A percentile compares a stretch with the other conserved stretches of the same genome.
Conservation (phyloP, 2,797 vertebrate species). For the Acridotheres tristis region DNA sequence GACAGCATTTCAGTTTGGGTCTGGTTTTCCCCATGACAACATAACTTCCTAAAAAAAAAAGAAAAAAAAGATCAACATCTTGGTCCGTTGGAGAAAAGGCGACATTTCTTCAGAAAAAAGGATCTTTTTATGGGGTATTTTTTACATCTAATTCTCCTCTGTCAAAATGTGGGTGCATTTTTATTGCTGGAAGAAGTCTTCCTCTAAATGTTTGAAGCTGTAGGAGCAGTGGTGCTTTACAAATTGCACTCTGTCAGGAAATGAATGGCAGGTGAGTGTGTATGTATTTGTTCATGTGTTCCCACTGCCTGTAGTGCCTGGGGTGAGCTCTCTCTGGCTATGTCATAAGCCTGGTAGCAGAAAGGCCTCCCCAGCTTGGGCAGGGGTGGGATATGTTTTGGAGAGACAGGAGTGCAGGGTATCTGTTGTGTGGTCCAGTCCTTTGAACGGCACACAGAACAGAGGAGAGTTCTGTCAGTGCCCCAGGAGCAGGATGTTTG, state of each 20-base stretch:
- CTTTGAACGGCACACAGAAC: fast-evolving
- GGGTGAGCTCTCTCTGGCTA: neutral
- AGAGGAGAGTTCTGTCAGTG: neutral
- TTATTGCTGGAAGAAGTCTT: neutral
- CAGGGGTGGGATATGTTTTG: neutral
- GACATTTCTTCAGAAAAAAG: neutral
- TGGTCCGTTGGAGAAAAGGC: neutral
- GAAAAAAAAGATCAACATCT: neutral
- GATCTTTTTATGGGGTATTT: neutral
- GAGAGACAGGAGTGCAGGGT: neutral
- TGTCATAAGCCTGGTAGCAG: neutral
- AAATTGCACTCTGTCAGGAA: neutral
- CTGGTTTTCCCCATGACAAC: neutral
- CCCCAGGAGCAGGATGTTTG: neutral
- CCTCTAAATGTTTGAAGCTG: neutral
- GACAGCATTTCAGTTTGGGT: fast-evolving
- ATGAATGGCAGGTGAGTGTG: neutral
- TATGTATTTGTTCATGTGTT: neutral
- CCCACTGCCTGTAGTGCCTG: neutral
- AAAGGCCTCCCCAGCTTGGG: neutral
- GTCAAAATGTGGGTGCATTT: neutral
- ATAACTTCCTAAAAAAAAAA: neutral
- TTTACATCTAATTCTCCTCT: neutral
- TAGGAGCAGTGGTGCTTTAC: neutral
- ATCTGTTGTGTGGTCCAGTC: fast-evolving